Conservation (phyloP, 2,113 vertebrate genomes). For the Candoia aspera region DNA sequence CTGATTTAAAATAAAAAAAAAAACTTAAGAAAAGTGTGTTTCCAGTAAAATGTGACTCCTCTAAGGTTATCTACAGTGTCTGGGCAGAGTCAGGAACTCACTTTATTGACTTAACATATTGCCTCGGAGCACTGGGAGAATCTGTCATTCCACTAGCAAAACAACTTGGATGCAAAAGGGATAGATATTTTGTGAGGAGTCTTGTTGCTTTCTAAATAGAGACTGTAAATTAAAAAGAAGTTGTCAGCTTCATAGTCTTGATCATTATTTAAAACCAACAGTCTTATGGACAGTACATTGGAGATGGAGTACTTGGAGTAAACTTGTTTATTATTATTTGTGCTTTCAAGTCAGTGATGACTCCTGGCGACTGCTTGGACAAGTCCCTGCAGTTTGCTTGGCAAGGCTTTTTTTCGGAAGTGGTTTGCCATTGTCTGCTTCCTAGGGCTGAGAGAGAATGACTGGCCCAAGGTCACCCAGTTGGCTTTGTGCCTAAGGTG, state of each 20-base stretch:
- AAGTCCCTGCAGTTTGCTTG: neutral
- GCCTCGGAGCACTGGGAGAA: neutral
- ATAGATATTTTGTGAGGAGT: neutral
- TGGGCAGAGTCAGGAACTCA: conserved; percentile 9
- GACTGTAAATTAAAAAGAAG: conserved; percentile 3
- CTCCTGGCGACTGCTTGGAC: neutral
- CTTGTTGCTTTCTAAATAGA: neutral
- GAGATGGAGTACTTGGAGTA: neutral
- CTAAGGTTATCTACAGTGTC: neutral
- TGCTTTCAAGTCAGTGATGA: neutral
- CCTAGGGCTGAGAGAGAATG: neutral
- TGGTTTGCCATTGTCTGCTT: neutral
- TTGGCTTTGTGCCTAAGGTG: neutral
- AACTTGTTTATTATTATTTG: neutral
- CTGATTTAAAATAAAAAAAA: conserved; percentile 8
- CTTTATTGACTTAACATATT: conserved; percentile 34
- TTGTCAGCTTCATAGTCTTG: neutral
- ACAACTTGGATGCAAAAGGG: conserved; percentile 1
- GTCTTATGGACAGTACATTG: no score
- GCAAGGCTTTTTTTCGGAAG: neutral
- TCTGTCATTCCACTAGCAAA: conserved; percentile 18
- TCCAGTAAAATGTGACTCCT: conserved; percentile 1
- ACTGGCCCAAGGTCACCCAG: neutral
- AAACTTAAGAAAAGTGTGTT: conserved; percentile 1
- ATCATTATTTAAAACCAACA: neutral